These are phyloP conservation scores for Eurystomus glaucurus DNA, from an alignment of 2,797 vertebrate genomes.

Conservation along the genomic window DNA sequence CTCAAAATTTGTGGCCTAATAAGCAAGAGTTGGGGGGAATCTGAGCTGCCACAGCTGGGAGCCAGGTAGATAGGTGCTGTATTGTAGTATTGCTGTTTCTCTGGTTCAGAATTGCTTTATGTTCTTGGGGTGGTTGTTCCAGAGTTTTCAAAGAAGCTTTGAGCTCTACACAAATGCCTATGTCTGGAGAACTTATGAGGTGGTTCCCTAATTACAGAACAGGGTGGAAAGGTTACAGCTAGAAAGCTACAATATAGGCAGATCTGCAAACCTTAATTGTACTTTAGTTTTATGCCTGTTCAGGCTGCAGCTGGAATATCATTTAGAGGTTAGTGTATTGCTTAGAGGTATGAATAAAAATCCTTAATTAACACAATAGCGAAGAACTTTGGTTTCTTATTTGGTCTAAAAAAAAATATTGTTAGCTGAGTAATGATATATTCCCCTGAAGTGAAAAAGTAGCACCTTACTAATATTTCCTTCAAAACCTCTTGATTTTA, in stretches of 20 bases:
- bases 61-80: not conserved
- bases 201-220: not conserved
- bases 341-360: conserved; percentile 14
- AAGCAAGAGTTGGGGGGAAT: accelerated
- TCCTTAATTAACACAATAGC: not conserved
- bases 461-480: not conserved
- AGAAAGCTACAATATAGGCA: not conserved
- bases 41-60: accelerated
- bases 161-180: not conserved
- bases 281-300: conserved; percentile 5
- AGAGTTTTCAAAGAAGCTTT: not conserved
- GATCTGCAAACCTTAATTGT: not conserved
- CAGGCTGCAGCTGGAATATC: not conserved
- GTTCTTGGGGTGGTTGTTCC: not conserved
- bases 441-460: conserved; percentile 29
- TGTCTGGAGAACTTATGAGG: not conserved
- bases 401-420: not conserved
- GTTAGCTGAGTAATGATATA: not conserved
- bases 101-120: not conserved
- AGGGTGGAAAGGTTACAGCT: not conserved
- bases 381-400: not conserved
- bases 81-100: accelerated
- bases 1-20: not conserved
- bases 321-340: conserved; percentile 22
- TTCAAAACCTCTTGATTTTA: not conserved